These are phyloP conservation scores for Perccottus glenii DNA, from an alignment of 2,113 vertebrate genomes.

Conservation along the genomic window DNA sequence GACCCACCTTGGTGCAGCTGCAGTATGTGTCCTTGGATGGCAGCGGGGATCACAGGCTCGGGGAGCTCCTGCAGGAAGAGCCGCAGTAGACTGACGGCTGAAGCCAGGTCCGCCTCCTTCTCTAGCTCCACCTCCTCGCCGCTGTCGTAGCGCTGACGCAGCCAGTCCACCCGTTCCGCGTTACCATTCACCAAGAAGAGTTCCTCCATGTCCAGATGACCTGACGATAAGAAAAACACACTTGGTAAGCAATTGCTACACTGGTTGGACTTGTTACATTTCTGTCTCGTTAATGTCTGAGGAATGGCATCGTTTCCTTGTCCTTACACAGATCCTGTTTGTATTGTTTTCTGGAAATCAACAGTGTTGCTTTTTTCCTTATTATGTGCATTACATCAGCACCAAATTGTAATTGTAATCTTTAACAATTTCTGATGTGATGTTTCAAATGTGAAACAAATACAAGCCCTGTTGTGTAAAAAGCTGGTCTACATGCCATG, in stretches of 20 bases:
- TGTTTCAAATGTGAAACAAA: too few species aligned
- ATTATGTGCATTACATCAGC: too few species aligned
- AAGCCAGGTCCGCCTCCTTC: conserved; percentile 95
- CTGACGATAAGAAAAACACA: conserved; percentile 59
- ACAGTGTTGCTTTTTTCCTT: too few species aligned
- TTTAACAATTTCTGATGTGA: too few species aligned
- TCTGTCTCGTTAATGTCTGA: background rate
- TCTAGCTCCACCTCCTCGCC: conserved; percentile 96
- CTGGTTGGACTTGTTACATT: background rate
- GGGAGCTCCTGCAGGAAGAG: conserved; percentile 98
- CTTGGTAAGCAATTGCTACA: too few species aligned
- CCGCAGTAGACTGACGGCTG: conserved; percentile 94
- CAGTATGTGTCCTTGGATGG: conserved; percentile 89
- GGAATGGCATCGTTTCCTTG: background rate
- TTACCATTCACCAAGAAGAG: conserved; percentile 98
- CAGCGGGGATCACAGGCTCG: conserved; percentile 91
- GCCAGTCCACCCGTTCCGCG: conserved; percentile 96
- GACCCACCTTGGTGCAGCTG: conserved; percentile 92
- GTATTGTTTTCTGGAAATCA: too few species aligned
- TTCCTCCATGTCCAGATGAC: conserved; percentile 93
- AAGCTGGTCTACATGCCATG: background rate
- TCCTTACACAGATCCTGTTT: too few species aligned
- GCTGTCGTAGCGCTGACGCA: conserved; percentile 92
- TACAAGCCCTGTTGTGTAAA: too few species aligned
- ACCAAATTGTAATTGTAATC: too few species aligned